Base-by-base conservation (phyloP, 2,797 vertebrate genomes). In the Ptychobarbus kaznakovi region DNA sequence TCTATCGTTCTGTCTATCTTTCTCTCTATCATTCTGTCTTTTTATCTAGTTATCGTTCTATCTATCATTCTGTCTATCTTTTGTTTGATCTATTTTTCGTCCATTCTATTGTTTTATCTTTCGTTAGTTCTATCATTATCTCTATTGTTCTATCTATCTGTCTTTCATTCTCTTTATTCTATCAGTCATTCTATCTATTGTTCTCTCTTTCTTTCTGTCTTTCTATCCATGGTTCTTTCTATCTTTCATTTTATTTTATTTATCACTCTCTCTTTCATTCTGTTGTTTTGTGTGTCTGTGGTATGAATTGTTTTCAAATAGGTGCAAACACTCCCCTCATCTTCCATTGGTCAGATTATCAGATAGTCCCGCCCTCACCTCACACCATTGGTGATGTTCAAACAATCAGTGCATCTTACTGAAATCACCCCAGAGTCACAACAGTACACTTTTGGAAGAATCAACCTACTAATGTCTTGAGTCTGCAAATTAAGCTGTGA, bases 1-100 rank as follows among this genome's bases (percentile, higher is more conserved):
- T 63, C 2, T 13, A 4, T 11, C 5, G 13, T 18, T 51, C 61
- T 4, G 6, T 65, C 25, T 15, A 28, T 63, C 4, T 16, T 53
- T 51, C 0, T 4, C 0, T 28, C n/a, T 4, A 2, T 63, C 13
- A 7, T 1, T 65, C 12, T 63, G 0, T 63, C 12, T 2, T 0
- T 32, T 32, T 32, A 32, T 32, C 32, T 32, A 32, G 32, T 32
- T 32, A 2, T 28, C 25, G 1, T 2, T 32, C 13, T 7, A 3
- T 32, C 58, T 10, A 32, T 32, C 56, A 0, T 4, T 61, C 10
- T 25, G n/a, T 61, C 56, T 22, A 5, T 61, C 7, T 42, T 42
- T 42, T 10, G 8, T 42, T 42, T 53, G 7, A 8, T 20, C 18
- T 53, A 53, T 53, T 13, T 53, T 46, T 15, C 3, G 0, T 16